Evolutionary conservation across 2,113 vertebrate species (phyloP).

Genomic region (Hippopotamus amphibius): DNA sequence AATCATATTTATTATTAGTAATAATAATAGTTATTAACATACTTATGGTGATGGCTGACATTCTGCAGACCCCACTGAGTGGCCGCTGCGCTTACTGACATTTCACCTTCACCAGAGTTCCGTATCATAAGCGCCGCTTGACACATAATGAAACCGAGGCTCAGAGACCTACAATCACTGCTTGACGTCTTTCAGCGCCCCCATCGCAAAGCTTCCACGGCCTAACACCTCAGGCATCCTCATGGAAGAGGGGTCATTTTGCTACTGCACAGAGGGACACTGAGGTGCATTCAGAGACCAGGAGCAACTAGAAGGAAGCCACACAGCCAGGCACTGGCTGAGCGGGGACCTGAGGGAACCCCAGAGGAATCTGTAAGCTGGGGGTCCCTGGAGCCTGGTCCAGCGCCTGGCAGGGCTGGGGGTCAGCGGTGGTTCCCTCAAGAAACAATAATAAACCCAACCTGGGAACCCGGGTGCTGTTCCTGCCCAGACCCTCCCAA

Average conservation of each 20-base stretch:
- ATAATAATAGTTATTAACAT: not conserved
- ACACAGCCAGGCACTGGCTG: not conserved
- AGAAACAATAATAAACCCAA: not conserved
- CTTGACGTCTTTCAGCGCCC: rapidly evolving
- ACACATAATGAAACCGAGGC: not conserved
- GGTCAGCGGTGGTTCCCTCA: not conserved
- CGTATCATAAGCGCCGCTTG: rapidly evolving
- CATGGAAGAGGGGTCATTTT: not conserved
- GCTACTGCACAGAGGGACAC: not conserved
- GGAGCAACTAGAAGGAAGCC: too few relatives aligned
- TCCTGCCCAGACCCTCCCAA: not conserved
- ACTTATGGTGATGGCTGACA: too few relatives aligned
- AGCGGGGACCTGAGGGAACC: too few relatives aligned
- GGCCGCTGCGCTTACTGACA: not conserved
- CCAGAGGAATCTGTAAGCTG: not conserved
- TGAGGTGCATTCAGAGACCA: not conserved
- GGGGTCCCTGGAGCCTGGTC: not conserved
- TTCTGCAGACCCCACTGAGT: not conserved
- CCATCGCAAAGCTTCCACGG: not conserved
- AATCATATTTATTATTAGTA: not conserved
- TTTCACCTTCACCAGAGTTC: not conserved
- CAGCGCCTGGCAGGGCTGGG: not conserved
- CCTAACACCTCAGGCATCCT: not conserved
- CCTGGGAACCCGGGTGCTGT: not conserved
- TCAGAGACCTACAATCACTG: not conserved